Evolutionary conservation across 2,888 invertebrate species (phyloP).

Genomic region (Thereva nobilitata): DNA sequence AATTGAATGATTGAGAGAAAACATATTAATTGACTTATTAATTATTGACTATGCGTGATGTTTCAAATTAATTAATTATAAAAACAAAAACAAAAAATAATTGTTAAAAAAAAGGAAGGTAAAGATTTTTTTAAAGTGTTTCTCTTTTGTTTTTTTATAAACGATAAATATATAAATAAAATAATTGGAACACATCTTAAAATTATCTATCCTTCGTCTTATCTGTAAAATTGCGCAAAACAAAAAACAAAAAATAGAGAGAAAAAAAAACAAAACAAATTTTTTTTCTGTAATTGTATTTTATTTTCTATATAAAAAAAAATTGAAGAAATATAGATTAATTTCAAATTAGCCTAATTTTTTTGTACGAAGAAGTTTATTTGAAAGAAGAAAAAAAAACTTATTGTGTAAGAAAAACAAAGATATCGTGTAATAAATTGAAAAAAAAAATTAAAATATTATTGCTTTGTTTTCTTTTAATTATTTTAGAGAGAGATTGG

Average conservation of each 20-base stretch:
- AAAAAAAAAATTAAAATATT: slow-evolving; percentile 11
- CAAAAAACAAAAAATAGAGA: slow-evolving; percentile 13
- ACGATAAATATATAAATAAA: slow-evolving; percentile 2
- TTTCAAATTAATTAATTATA: slow-evolving; percentile 15
- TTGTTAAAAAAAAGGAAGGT: neutral
- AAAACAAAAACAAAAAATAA: slow-evolving; percentile 14
- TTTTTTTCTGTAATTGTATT: slow-evolving; percentile 27
- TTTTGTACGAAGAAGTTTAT: slow-evolving; percentile 30
- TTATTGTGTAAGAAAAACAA: slow-evolving; percentile 25
- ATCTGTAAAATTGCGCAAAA: slow-evolving; percentile 30
- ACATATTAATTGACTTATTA: slow-evolving; percentile 25
- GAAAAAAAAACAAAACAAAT: neutral
- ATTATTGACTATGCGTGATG: slow-evolving; percentile 27
- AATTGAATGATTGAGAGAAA: slow-evolving; percentile 16
- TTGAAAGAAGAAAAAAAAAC: slow-evolving; percentile 9
- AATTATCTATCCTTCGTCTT: too few species aligned
- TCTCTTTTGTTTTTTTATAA: neutral
- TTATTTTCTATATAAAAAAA: slow-evolving; percentile 8
- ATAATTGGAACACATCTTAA: slow-evolving; percentile 3
- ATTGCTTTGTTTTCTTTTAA: neutral
- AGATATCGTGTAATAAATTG: slow-evolving; percentile 33
- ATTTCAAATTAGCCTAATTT: slow-evolving; percentile 34
- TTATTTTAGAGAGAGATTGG: neutral
- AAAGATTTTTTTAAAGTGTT: too few species aligned
- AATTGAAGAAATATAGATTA: slow-evolving; percentile 6